These are phyloP conservation scores for Slavum lentiscoides DNA, from an alignment of 2,888 invertebrate species.

Conservation along the genomic window DNA sequence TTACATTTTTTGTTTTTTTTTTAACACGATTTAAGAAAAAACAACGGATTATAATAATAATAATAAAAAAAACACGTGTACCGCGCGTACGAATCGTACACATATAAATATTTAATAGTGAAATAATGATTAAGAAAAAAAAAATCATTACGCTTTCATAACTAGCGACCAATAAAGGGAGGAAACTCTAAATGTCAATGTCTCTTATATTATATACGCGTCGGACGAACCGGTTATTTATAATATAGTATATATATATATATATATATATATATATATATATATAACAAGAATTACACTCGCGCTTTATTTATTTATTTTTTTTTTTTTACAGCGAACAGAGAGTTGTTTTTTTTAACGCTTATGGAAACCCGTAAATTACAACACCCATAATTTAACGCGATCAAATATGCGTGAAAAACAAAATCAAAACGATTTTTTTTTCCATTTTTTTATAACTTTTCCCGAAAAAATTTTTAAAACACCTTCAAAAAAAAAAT, in stretches of 20 bases:
- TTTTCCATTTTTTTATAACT: no score
- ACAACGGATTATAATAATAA: background rate
- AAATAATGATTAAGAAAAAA: background rate
- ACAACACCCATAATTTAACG: background rate
- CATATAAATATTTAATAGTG: background rate
- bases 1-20: no score
- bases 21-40: no score
- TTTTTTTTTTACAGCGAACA: background rate
- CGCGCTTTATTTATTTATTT: no score
- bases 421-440: background rate
- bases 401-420: background rate
- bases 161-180: slow-evolving; percentile 22
- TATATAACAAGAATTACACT: background rate
- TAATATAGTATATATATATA: background rate
- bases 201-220: background rate
- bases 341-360: background rate
- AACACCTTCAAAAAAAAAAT: background rate
- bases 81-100: no score
- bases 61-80: background rate
- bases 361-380: background rate
- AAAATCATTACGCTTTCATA: slow-evolving; percentile 17
- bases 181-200: slow-evolving; percentile 48
- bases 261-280: background rate
- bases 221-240: slow-evolving; percentile 27
- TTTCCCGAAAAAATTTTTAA: background rate